Evolutionary conservation across 1,140 invertebrate species (phyloP).

Genomic region (Zophobas morio): DNA sequence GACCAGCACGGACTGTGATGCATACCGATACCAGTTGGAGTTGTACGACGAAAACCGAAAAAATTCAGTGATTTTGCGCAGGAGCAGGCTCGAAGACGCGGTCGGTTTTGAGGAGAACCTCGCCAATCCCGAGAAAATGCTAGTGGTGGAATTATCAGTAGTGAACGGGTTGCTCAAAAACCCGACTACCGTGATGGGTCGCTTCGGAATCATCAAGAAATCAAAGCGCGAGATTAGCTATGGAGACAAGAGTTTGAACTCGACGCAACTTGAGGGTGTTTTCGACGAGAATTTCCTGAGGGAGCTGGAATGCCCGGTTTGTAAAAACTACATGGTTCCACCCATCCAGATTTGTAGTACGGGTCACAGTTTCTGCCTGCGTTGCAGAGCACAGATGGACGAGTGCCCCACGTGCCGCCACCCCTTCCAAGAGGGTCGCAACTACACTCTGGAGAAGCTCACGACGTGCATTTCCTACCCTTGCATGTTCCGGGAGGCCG

Average conservation of each 20-base stretch:
- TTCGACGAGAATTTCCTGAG: slow-evolving; percentile 12
- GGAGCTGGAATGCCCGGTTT: slow-evolving; percentile 48
- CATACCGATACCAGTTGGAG: slow-evolving; percentile 18
- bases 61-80: slow-evolving; percentile 1
- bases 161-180: background rate
- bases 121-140: background rate
- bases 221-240: background rate
- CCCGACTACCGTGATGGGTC: background rate
- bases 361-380: slow-evolving; percentile 35
- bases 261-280: background rate
- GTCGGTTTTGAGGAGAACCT: slow-evolving; percentile 14
- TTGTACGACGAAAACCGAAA: background rate
- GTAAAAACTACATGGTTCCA: slow-evolving; percentile 46
- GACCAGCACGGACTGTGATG: slow-evolving; percentile 14
- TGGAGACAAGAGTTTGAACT: background rate
- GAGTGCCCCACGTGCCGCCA: slow-evolving; percentile 33
- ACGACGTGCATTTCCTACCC: slow-evolving; percentile 25
- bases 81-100: background rate
- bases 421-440: slow-evolving; percentile 16
- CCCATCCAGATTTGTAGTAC: slow-evolving; percentile 45
- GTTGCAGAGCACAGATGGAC: slow-evolving; percentile 36
- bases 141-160: background rate
- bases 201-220: slow-evolving; percentile 9
- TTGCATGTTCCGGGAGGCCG: slow-evolving; percentile 13
- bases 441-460: slow-evolving; percentile 44